Conservation (phyloP, 2,888 invertebrate genomes). For the Gymnoscelis rufifasciata region DNA sequence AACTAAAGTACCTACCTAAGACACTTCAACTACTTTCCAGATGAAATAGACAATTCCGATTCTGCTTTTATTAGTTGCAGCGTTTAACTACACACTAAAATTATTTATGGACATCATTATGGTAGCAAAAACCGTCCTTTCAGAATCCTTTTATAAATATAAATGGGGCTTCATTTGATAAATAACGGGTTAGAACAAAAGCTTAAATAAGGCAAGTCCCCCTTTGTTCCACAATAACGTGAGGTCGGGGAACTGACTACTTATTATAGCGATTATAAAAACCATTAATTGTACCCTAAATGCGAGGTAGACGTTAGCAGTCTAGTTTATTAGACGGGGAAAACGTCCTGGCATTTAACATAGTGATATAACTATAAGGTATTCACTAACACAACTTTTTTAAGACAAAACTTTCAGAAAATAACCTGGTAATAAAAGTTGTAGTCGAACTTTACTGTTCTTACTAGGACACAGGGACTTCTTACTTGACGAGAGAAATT, state of each 20-base stretch:
- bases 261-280: conserved; percentile 23
- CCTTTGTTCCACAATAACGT: background rate
- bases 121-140: too few species aligned
- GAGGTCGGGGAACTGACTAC: conserved; percentile 13
- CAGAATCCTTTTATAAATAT: too few species aligned
- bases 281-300: conserved; percentile 20
- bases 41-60: background rate
- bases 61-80: background rate
- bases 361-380: conserved; percentile 26
- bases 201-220: background rate
- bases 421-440: too few species aligned
- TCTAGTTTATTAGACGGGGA: conserved; percentile 25
- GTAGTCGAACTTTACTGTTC: too few species aligned
- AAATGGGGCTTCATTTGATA: too few species aligned
- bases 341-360: conserved; percentile 18
- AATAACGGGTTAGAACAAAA: background rate
- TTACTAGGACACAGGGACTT: too few species aligned
- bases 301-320: conserved; percentile 26
- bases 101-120: too few species aligned
- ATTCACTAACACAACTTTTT: too few species aligned
- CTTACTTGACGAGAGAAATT: too few species aligned
- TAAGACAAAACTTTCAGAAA: too few species aligned
- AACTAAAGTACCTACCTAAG: background rate
- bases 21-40: background rate
- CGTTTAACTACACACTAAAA: background rate